Evolutionary conservation across 2,113 vertebrate species (phyloP).

Genomic region (Amblyopsis rosae): DNA sequence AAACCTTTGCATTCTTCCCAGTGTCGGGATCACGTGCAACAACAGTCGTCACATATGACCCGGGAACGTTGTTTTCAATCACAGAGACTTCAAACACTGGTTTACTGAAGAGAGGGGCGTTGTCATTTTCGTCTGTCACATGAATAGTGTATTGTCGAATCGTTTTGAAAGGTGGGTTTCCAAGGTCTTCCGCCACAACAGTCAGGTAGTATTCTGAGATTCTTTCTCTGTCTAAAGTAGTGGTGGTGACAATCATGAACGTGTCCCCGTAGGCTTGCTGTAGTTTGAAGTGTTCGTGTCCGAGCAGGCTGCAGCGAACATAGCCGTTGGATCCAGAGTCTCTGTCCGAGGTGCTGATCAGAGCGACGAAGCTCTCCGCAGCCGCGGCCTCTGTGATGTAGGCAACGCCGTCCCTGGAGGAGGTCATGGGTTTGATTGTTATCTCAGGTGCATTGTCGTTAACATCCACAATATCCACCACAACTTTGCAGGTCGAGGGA

Average conservation of each 20-base stretch:
- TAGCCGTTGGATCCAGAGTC: conserved; percentile 80
- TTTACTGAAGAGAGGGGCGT: conserved; percentile 73
- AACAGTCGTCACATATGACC: conserved; percentile 75
- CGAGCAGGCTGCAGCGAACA: conserved; percentile 71
- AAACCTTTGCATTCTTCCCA: conserved; percentile 67
- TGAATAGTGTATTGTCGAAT: conserved; percentile 73
- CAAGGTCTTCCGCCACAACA: conserved; percentile 76
- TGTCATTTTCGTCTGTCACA: conserved; percentile 79
- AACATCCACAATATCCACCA: conserved; percentile 74
- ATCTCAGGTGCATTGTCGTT: conserved; percentile 80
- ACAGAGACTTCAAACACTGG: conserved; percentile 73
- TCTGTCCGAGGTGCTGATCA: conserved; percentile 78
- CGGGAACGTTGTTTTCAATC: conserved; percentile 77
- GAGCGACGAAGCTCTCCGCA: conserved; percentile 77
- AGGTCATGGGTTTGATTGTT: conserved; percentile 77
- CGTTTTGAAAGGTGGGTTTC: conserved; percentile 74
- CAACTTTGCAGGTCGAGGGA: conserved; percentile 68
- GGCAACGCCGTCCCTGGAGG: conserved; percentile 72
- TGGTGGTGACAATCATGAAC: conserved; percentile 75
- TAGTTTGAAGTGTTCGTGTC: conserved; percentile 76
- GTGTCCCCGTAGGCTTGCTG: conserved; percentile 78
- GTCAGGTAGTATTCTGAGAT: conserved; percentile 78
- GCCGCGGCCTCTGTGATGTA: conserved; percentile 79
- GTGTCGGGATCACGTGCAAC: conserved; percentile 73
- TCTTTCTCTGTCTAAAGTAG: conserved; percentile 73